Evolutionary conservation across 2,797 vertebrate genomes (phyloP).

Genomic region (Miopithecus talapoin): DNA sequence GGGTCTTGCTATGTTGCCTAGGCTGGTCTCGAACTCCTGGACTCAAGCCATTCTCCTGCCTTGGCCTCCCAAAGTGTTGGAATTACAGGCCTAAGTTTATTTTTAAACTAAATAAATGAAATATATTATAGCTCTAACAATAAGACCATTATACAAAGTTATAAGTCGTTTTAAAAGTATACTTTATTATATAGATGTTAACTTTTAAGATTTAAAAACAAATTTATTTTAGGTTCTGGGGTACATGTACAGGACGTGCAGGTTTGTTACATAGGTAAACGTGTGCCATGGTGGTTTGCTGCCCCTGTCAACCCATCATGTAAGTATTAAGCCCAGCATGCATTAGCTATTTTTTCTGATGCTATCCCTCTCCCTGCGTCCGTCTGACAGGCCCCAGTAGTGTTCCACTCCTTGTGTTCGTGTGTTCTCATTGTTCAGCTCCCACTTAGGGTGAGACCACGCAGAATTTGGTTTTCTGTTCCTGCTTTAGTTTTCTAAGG

Average conservation of each 20-base stretch:
- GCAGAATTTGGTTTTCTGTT: background rate
- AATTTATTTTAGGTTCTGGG: no score
- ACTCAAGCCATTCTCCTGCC: no score
- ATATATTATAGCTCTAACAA: background rate
- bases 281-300: no score
- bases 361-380: no score
- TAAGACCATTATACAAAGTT: background rate
- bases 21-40: no score
- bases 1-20: no score
- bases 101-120: background rate
- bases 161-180: slow-evolving; percentile 32
- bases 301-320: no score
- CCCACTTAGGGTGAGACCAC: background rate
- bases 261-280: no score
- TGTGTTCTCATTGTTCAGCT: background rate
- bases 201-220: background rate
- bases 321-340: no score
- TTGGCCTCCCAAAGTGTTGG: no score
- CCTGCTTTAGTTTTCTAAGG: background rate
- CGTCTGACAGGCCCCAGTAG: background rate
- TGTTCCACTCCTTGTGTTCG: background rate
- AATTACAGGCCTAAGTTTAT: background rate
- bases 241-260: no score
- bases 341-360: no score
- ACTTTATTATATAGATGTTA: background rate